phyloP scores from a whole-genome alignment of 2,797 vertebrate genomes.

The Sternarchorhynchus goeldii region DNA sequence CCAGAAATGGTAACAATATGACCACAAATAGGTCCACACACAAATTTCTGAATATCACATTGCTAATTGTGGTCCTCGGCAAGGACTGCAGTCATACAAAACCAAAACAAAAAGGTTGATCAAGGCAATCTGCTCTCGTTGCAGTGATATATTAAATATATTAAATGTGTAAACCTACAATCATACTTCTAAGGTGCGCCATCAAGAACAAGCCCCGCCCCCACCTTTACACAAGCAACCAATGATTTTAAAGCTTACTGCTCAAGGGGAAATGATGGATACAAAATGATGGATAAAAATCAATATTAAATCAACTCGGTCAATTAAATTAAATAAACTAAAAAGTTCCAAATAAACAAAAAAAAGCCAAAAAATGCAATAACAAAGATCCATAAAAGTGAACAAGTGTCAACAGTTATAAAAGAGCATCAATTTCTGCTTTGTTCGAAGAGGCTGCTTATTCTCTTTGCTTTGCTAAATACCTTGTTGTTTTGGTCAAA shows the following conservation, averaged over 20 bases:
- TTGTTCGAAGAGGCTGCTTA: conserved; percentile 16
- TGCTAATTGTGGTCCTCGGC: conserved; percentile 43
- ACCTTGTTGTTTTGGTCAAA: conserved; percentile 39
- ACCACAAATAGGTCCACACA: conserved; percentile 5
- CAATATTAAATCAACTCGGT: conserved; percentile 39
- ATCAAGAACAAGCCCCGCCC: conserved; percentile 32
- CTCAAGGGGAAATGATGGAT: conserved; percentile 47
- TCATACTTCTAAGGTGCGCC: conserved; percentile 40
- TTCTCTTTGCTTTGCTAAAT: not conserved
- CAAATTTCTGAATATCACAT: not conserved
- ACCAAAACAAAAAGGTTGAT: conserved; percentile 45
- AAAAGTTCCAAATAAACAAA: conserved; percentile 35
- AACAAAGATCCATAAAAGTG: conserved; percentile 40
- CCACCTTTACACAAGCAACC: conserved; percentile 50
- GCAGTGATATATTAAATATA: conserved; percentile 69
- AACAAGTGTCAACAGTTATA: conserved; percentile 34
- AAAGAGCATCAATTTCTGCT: conserved; percentile 9
- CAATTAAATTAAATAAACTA: conserved; percentile 33
- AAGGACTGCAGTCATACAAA: conserved; percentile 34
- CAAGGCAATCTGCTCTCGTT: conserved; percentile 41
- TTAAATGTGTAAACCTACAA: conserved; percentile 64
- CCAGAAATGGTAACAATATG: conserved; percentile 41
- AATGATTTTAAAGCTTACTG: conserved; percentile 58
- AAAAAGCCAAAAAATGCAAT: not conserved
- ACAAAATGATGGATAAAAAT: conserved; percentile 51